Conservation (phyloP, 2,888 invertebrate genomes). For the Nymphalis polychloros region DNA sequence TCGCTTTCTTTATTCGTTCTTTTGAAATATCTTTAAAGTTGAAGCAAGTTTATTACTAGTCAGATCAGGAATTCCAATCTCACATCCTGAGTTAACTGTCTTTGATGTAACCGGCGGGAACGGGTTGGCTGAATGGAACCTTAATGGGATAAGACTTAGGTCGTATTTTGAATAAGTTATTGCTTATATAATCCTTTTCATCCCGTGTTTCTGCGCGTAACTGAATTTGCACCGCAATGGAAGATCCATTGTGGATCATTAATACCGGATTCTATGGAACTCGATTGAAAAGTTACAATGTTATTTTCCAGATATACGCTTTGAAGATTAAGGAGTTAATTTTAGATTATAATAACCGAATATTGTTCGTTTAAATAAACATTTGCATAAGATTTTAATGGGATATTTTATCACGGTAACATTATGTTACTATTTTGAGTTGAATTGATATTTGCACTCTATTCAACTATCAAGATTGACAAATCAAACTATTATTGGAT, state of each 20-base stretch:
- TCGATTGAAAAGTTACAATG: conserved; percentile 42
- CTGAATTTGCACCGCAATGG: conserved; percentile 50
- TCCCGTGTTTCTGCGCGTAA: conserved; percentile 39
- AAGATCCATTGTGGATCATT: conserved; percentile 49
- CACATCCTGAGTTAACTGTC: conserved; percentile 72
- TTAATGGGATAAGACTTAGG: conserved; percentile 44
- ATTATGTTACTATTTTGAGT: background rate
- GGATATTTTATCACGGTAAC: background rate
- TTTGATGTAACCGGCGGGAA: conserved; percentile 67
- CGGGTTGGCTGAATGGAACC: conserved; percentile 42
- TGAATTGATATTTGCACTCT: background rate
- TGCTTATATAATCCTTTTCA: conserved; percentile 38
- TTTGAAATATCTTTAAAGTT: conserved; percentile 73
- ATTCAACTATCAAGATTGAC: no score
- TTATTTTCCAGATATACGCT: conserved; percentile 40
- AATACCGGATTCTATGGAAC: conserved; percentile 49
- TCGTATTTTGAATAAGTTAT: conserved; percentile 42
- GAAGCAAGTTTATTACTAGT: conserved; percentile 78
- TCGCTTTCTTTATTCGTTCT: conserved; percentile 72
- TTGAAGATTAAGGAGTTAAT: conserved; percentile 39
- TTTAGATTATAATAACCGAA: conserved; percentile 35
- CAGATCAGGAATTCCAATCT: conserved; percentile 80
- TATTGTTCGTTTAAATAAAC: conserved; percentile 26
- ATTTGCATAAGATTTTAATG: conserved; percentile 27
- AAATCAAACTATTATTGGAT: no score